Evolutionary conservation across 1,140 invertebrate genomes (phyloP).

Genomic region (Zaprionus lachaisei): DNA sequence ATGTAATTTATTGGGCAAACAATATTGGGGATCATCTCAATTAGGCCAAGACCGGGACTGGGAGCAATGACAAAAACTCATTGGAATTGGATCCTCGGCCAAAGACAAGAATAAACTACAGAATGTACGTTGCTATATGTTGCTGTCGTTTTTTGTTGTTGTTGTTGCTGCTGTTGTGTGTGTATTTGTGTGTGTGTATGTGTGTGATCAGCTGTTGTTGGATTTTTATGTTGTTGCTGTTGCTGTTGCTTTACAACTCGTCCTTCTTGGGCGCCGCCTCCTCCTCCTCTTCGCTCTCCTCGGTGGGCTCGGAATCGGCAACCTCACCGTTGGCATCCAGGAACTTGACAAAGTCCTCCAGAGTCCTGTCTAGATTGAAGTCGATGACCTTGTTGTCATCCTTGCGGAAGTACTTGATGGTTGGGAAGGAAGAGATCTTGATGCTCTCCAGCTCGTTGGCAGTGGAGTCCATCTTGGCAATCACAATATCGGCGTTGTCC

Average conservation of each 20-base stretch:
- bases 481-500: conserved; percentile 92
- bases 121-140: conserved; percentile 79
- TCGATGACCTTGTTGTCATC: conserved; percentile 96
- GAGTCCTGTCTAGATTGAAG: conserved; percentile 97
- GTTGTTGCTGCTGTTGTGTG: conserved; percentile 53
- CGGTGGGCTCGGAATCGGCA: conserved; percentile 62
- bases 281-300: conserved; percentile 71
- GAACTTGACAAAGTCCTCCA: conserved; percentile 97
- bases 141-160: conserved; percentile 44
- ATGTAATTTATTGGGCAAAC: conserved; percentile 45
- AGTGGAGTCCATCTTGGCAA: conserved; percentile 99
- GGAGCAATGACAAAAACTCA: conserved; percentile 70
- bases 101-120: conserved; percentile 71
- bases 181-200: conserved; percentile 43
- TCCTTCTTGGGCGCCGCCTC: conserved; percentile 80
- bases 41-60: conserved; percentile 51
- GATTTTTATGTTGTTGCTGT: conserved; percentile 24
- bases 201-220: conserved; percentile 43
- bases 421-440: conserved; percentile 98
- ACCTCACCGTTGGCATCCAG: conserved; percentile 87
- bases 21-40: conserved; percentile 42
- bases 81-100: conserved; percentile 40
- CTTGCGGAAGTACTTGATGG: conserved; percentile 97
- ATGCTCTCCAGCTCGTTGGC: conserved; percentile 98
- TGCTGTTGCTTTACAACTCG: conserved; percentile 73